These are phyloP conservation scores for Nasonia giraulti DNA, from an alignment of 1,140 invertebrate species.

Conservation along the genomic window DNA sequence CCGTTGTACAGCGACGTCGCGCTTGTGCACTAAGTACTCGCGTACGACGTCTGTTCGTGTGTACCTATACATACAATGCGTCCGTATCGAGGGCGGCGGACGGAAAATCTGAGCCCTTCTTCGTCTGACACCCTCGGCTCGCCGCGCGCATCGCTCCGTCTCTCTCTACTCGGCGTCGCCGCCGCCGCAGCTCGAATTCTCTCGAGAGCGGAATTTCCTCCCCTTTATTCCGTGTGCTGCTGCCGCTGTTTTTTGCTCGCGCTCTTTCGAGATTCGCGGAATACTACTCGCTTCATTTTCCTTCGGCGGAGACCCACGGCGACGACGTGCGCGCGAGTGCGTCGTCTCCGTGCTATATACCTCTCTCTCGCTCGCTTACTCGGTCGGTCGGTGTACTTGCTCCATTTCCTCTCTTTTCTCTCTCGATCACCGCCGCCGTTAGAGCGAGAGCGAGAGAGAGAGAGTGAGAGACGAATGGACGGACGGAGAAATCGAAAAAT, in stretches of 20 bases:
- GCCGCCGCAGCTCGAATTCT: slow-evolving; percentile 26
- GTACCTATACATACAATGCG: no score
- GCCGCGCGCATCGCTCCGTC: background rate
- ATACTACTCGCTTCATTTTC: slow-evolving; percentile 20
- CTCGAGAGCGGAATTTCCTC: slow-evolving; percentile 43
- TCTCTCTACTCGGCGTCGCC: slow-evolving; percentile 30
- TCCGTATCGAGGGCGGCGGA: background rate
- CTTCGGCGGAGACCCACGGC: background rate
- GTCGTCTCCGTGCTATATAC: background rate
- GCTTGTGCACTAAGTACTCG: background rate
- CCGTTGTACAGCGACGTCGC: background rate
- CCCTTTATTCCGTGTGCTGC: slow-evolving; percentile 6
- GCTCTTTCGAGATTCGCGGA: slow-evolving; percentile 28
- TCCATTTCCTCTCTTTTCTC: slow-evolving; percentile 23
- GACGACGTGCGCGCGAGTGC: background rate
- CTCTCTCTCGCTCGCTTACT: background rate
- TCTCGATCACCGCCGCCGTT: background rate
- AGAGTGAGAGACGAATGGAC: background rate
- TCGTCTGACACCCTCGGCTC: background rate
- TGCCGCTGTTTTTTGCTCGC: slow-evolving; percentile 7
- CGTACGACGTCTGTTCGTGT: no score
- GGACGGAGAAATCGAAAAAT: background rate
- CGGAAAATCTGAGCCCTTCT: background rate
- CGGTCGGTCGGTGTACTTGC: background rate
- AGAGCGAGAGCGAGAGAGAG: slow-evolving; percentile 5